phyloP scores from a whole-genome alignment of 2,113 vertebrate genomes.

The Hippocampus mohnikei region DNA sequence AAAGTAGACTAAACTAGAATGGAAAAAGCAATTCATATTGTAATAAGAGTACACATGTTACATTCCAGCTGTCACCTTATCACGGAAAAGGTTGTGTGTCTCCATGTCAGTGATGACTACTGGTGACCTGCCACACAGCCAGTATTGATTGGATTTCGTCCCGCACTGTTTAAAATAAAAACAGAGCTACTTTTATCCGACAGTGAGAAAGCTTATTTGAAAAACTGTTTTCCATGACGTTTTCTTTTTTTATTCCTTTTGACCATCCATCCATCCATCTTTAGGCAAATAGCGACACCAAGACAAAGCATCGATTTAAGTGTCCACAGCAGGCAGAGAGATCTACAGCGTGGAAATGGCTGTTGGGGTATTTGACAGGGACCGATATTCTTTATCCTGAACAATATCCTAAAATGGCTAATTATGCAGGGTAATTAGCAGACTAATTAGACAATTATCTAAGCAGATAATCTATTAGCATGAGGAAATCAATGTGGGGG shows the following conservation, averaged over 20 bases:
- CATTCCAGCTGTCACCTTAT: neutral
- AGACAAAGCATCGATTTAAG: slow-evolving; percentile 52
- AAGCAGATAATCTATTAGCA: slow-evolving; percentile 67
- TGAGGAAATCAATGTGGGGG: slow-evolving; percentile 56
- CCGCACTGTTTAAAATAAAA: neutral
- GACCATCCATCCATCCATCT: slow-evolving; percentile 27
- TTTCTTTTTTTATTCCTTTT: slow-evolving; percentile 1
- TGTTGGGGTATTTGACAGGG: slow-evolving; percentile 55
- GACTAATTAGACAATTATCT: slow-evolving; percentile 78
- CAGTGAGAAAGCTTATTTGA: neutral
- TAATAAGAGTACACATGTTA: neutral
- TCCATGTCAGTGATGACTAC: neutral
- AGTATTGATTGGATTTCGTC: neutral
- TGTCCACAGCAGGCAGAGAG: slow-evolving; percentile 43
- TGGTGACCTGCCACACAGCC: neutral
- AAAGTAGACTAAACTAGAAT: no score
- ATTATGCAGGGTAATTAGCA: slow-evolving; percentile 75
- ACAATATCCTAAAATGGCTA: slow-evolving; percentile 76
- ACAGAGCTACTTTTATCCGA: neutral
- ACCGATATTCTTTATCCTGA: slow-evolving; percentile 70
- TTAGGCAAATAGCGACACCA: slow-evolving; percentile 26
- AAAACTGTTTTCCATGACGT: slow-evolving; percentile 2
- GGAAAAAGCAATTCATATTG: no score
- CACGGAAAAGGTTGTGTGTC: neutral
- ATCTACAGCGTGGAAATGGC: slow-evolving; percentile 44